Percentiles rank a stretch among this genome's conserved stretches.
Evolutionary conservation across 2,888 invertebrate species (phyloP).

Genomic region (Alcis repandata): DNA sequence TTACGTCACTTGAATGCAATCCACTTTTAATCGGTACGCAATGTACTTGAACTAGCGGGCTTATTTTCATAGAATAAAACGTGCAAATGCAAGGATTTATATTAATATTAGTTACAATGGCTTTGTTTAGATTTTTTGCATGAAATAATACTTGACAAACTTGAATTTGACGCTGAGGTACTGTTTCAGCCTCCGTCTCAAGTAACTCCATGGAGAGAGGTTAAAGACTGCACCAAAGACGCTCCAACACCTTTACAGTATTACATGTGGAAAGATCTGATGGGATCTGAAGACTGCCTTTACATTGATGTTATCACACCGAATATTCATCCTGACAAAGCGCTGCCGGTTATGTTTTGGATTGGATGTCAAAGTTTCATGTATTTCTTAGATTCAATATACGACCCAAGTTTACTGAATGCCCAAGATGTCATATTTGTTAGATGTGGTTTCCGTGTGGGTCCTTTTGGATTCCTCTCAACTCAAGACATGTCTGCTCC

Average conservation of each 20-base stretch:
- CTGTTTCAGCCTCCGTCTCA: slow-evolving; percentile 75
- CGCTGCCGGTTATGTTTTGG: slow-evolving; percentile 83
- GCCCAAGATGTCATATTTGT: slow-evolving; percentile 74
- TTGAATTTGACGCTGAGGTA: too few relatives aligned
- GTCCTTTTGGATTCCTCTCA: slow-evolving; percentile 80
- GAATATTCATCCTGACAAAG: slow-evolving; percentile 64
- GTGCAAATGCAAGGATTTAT: too few relatives aligned
- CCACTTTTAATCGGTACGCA: background rate
- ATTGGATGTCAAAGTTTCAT: slow-evolving; percentile 31
- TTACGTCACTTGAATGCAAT: background rate
- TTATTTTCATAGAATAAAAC: too few relatives aligned
- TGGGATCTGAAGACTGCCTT: slow-evolving; percentile 72
- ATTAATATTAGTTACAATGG: too few relatives aligned
- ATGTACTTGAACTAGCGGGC: background rate
- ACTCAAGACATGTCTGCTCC: slow-evolving; percentile 75
- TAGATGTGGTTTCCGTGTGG: slow-evolving; percentile 76
- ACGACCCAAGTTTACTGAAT: slow-evolving; percentile 70
- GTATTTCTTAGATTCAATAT: slow-evolving; percentile 57
- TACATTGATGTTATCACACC: slow-evolving; percentile 75
- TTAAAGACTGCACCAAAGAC: slow-evolving; percentile 69
- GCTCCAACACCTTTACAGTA: slow-evolving; percentile 54
- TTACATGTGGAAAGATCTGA: slow-evolving; percentile 41
- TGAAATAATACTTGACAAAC: too few relatives aligned
- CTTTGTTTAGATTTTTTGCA: too few relatives aligned
- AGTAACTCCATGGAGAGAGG: slow-evolving; percentile 63